These are phyloP conservation scores for Platycheirus albimanus DNA, from an alignment of 2,888 invertebrate species.

Conservation along the genomic window DNA sequence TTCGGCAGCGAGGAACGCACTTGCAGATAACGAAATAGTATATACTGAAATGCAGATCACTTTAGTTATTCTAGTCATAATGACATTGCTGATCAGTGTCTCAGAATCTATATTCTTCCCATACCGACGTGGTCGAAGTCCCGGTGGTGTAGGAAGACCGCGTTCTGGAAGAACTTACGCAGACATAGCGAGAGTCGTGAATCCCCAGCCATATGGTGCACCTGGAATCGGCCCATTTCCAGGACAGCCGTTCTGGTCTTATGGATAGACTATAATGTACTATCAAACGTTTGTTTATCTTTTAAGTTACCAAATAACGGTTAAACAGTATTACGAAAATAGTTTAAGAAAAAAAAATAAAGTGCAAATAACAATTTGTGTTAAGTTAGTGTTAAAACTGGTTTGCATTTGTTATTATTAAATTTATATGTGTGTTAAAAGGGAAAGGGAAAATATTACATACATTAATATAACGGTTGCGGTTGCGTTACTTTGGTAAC, in stretches of 20 bases:
- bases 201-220: constrained; percentile 85
- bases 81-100: constrained; percentile 39
- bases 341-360: constrained; percentile 49
- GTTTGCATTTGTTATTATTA: constrained; percentile 25
- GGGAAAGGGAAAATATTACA: constrained; percentile 49
- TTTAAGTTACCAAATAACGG: constrained; percentile 4
- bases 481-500: constrained; percentile 12
- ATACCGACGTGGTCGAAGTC: constrained; percentile 27
- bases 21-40: constrained; percentile 19
- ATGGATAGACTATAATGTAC: constrained; percentile 71
- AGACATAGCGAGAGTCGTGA: constrained; percentile 88
- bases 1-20: constrained; percentile 39
- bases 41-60: constrained; percentile 35
- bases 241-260: constrained; percentile 85
- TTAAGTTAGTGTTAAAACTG: constrained; percentile 36
- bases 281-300: background rate
- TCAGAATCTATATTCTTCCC: constrained; percentile 49
- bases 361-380: constrained; percentile 36
- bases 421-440: constrained; percentile 23
- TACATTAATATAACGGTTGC: constrained; percentile 14
- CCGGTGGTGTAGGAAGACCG: constrained; percentile 57
- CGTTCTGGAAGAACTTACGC: constrained; percentile 85
- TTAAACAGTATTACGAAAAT: constrained; percentile 47
- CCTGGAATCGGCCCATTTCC: constrained; percentile 84
- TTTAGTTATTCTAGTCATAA: constrained; percentile 48